Base-by-base conservation (phyloP, 2,888 invertebrate genomes). In the Drosophila anomelani region DNA sequence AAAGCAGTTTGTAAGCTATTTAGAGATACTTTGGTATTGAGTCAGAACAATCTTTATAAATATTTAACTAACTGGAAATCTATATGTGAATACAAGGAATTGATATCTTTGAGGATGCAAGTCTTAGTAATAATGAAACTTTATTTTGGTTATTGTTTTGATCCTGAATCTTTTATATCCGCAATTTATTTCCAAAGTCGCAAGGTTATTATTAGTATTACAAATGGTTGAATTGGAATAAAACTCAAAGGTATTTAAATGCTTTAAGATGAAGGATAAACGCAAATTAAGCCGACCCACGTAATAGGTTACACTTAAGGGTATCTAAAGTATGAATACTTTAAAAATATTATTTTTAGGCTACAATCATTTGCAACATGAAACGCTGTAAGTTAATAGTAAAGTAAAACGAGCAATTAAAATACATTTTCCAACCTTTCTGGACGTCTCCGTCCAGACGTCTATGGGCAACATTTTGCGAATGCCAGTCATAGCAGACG, bases 401-500 rank as follows among this genome's bases (percentile, higher is more conserved):
- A 15, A 15, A 15, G 6, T 53, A 53, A 53, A 34, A 29, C 20
- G 13, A 49, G 47, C 55, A 20, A 53, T 71, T 47, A 17, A 47
- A 71, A 71, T 54, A n/a, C 59, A 41, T 43, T 71, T 49, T 43
- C 38, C 20, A 20, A 32, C 47, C 43, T 57, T 38, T 49, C 57
- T 49, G 51, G 70, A 57, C 47, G 17, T 15, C 43, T 54, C 17
- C 41, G 34, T n/a, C 39, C 38, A 41, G 68, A 20, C 55, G 47
- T 32, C 29, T 32, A 17, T 67, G 46, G 36, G 41, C 54, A 41
- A 20, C 47, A 69, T 69, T 69, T 43, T 68, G 44, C 17, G 43
- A 44, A 69, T 57, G 57, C 68, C 70, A 69, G 57, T 49, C 69
- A 68, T 56, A 15, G 39, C 46, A 47, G 38, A 36, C 36, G 17